Percentiles rank a stretch among this genome's conserved stretches.
Conservation (phyloP, 2,888 invertebrate genomes). For the Oasisia sp. region DNA sequence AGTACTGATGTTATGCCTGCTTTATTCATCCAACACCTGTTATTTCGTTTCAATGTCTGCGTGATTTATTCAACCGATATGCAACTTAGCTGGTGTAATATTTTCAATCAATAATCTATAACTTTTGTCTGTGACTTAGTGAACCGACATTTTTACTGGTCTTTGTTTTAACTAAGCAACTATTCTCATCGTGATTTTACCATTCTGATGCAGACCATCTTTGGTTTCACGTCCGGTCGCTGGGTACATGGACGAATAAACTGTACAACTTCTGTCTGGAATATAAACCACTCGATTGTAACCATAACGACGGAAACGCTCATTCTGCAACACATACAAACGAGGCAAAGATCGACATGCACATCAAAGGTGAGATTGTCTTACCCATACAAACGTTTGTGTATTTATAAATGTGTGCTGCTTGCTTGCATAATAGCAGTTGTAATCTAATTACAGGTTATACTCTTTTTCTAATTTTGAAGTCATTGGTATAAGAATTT, state of each 20-base stretch:
- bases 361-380: neutral
- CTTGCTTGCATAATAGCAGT: no score
- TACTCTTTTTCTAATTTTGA: neutral
- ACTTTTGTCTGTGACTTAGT: neutral
- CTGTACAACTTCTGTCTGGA: conserved; percentile 47
- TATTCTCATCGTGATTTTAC: neutral
- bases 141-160: neutral
- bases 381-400: neutral
- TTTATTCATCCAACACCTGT: neutral
- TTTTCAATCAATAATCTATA: neutral
- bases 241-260: conserved; percentile 82
- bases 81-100: neutral
- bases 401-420: no score
- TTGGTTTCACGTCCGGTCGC: conserved; percentile 92
- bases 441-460: neutral
- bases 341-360: neutral
- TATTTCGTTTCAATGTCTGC: no score
- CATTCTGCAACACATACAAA: neutral
- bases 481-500: neutral
- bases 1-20: no score
- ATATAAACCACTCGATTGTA: neutral
- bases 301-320: neutral
- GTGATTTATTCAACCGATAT: neutral
- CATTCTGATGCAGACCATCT: conserved; percentile 77
- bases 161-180: no score